phyloP scores from a whole-genome alignment of 2,888 invertebrate species.

The Petrolisthes cinctipes region DNA sequence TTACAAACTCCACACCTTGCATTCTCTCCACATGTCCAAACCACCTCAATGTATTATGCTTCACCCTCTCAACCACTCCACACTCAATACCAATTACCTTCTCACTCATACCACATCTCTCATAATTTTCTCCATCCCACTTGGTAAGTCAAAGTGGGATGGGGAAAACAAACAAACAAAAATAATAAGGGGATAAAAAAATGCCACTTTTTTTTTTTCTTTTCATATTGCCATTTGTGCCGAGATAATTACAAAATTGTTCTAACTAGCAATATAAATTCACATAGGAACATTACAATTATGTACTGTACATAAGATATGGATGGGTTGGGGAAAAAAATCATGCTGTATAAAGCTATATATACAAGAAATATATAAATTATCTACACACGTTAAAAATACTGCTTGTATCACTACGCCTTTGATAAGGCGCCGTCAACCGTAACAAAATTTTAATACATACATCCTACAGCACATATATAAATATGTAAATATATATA shows the following conservation, averaged over 20 bases:
- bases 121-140: no score
- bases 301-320: slow-evolving; percentile 11
- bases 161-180: neutral
- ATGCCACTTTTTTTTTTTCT: neutral
- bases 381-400: slow-evolving; percentile 40
- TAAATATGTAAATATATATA: slow-evolving; percentile 40
- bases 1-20: no score
- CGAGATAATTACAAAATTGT: slow-evolving; percentile 7
- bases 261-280: slow-evolving; percentile 16
- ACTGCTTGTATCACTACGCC: slow-evolving; percentile 47
- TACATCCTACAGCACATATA: slow-evolving; percentile 23
- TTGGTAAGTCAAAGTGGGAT: no score
- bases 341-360: slow-evolving; percentile 30
- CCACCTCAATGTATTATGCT: no score
- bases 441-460: slow-evolving; percentile 4
- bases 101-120: no score
- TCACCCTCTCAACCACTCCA: no score
- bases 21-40: no score
- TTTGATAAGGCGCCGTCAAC: neutral
- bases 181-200: neutral
- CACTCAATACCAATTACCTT: no score
- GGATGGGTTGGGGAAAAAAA: neutral
- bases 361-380: slow-evolving; percentile 43
- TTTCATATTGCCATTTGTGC: slow-evolving; percentile 10
- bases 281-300: slow-evolving; percentile 15